Evolutionary conservation across 2,888 invertebrate genomes (phyloP), one percentile per base, ranked within the genome.

Genomic region (Ormyrus rosae): DNA sequence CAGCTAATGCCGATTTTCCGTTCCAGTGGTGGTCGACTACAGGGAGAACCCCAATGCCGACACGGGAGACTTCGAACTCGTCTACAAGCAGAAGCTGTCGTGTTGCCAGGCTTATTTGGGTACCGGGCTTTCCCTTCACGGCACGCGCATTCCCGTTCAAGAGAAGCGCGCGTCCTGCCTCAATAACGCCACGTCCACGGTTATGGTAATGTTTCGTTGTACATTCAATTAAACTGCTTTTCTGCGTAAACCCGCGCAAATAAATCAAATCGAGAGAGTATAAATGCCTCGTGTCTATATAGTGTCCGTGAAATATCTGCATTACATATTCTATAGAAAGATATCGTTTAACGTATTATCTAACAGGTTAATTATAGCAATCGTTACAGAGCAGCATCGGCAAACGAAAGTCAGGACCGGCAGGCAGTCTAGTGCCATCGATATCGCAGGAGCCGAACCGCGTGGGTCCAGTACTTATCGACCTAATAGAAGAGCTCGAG

Each of bases 101-200:
- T 94, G 94, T 85, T 94, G 95, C 0, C 96, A 96, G 10, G 96
- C 96, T 0, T 96, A 96, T 88, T 93, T 96, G 83, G 96, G 96
- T 0, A 92, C 95, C 84, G 94, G 94, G 19, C 89, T 96, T 55
- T 93, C 95, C 9, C 92, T 95, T 8, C 93, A 95, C 83, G 95
- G 95, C 2, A 93, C 94, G 83, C 92, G 93, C 82, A 91, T 95
- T 63, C 34, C 51, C 11, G 8, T 61, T 4, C 65, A 65, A 2
- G 79, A 81, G 5, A 79, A 76, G 56, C 76, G 79, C 10, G 34
- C 34, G 34, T 19, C 78, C n/a, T 51, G 11, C 51, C 3, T 6
- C 19, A 8, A 34, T 34, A 34, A 34, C 4, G 34, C 34, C 4
- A 4, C 34, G 4, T 34, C 34, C 3, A 34, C 34, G 3, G 34